Evolutionary conservation across 2,888 invertebrate species (phyloP).

Genomic region (Apamea sordens): DNA sequence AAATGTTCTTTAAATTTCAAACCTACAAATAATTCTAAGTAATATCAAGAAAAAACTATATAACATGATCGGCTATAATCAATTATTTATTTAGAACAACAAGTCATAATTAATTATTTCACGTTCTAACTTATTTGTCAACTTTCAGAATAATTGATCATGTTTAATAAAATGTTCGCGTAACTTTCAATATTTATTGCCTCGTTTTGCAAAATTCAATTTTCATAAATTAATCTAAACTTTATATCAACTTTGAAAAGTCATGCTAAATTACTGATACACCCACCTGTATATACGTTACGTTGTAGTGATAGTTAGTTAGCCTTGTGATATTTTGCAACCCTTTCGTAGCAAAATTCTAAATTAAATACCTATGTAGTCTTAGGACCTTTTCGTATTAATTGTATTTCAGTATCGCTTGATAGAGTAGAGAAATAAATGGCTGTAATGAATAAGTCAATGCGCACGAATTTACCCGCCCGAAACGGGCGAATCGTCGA

Average conservation of each 20-base stretch:
- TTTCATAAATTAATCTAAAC: slow-evolving; percentile 60
- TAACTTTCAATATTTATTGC: slow-evolving; percentile 36
- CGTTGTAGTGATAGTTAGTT: not conserved
- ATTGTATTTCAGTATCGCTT: not conserved
- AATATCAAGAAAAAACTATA: not conserved
- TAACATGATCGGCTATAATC: slow-evolving; percentile 14
- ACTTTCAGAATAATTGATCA: slow-evolving; percentile 37
- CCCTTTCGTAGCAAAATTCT: slow-evolving; percentile 10
- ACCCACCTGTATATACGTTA: not conserved
- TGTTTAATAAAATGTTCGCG: slow-evolving; percentile 22
- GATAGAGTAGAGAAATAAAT: not conserved
- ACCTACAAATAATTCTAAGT: not conserved
- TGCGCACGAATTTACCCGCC: not conserved
- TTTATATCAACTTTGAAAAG: slow-evolving; percentile 49
- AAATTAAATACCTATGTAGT: slow-evolving; percentile 25
- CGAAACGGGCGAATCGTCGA: too few relatives aligned
- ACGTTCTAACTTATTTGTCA: slow-evolving; percentile 6
- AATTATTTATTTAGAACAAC: slow-evolving; percentile 20
- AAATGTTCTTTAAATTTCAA: not conserved
- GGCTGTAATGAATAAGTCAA: not conserved
- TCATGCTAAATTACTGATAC: slow-evolving; percentile 29
- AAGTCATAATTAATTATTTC: not conserved
- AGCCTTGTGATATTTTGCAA: slow-evolving; percentile 11
- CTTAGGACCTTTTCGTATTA: too few relatives aligned
- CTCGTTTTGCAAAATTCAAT: slow-evolving; percentile 49